These are phyloP conservation scores for Ptyas mucosa DNA, from an alignment of 2,113 vertebrate species.

Conservation along the genomic window DNA sequence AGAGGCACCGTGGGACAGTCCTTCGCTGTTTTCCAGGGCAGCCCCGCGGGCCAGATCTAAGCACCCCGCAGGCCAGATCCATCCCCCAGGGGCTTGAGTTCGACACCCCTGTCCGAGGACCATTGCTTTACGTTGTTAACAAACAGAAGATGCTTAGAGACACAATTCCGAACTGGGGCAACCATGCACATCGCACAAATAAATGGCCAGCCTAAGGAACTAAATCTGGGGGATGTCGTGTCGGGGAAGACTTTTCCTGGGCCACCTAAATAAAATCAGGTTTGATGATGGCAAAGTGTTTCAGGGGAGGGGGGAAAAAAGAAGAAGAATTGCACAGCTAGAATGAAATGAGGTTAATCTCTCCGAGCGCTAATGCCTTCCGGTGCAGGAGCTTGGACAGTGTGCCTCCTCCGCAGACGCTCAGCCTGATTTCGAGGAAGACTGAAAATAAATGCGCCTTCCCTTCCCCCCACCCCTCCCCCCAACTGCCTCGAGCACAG, in stretches of 20 bases:
- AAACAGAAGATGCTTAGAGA: neutral
- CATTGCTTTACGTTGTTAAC: neutral
- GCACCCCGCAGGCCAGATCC: no score
- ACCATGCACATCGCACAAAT: neutral
- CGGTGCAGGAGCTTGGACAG: neutral
- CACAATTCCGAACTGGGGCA: neutral
- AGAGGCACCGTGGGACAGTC: no score
- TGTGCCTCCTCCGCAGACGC: neutral
- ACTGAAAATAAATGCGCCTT: neutral
- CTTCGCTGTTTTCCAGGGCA: no score
- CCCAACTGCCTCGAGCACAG: neutral
- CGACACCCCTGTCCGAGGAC: no score
- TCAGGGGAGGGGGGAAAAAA: fast-evolving
- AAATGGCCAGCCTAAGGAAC: neutral
- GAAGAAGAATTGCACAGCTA: neutral
- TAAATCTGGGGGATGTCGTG: neutral
- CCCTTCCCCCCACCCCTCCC: no score
- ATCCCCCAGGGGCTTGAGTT: no score
- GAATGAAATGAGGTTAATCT: neutral
- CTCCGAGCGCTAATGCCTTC: neutral
- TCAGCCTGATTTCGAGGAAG: neutral
- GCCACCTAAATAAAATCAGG: neutral
- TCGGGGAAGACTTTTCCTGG: neutral
- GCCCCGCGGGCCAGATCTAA: no score
- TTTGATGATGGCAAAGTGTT: neutral